phyloP scores from a whole-genome alignment of 2,888 invertebrate genomes.

The Proisotoma minuta region DNA sequence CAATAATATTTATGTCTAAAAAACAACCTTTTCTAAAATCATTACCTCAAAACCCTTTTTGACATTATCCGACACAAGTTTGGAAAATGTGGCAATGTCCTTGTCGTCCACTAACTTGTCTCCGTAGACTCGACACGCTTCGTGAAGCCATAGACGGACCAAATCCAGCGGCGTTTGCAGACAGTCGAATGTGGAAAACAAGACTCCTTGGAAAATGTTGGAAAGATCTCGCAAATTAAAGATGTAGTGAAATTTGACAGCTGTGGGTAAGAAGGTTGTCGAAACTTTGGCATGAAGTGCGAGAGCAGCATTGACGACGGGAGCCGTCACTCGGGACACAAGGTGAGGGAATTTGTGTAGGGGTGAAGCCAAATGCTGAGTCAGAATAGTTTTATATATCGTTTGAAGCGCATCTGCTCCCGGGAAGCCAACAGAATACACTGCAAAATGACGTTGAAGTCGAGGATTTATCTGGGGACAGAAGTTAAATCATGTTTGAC shows the following conservation, averaged over 20 bases:
- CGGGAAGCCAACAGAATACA: conserved; percentile 84
- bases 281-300: conserved; percentile 79
- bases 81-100: conserved; percentile 83
- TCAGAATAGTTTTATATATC: conserved; percentile 83
- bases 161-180: conserved; percentile 73
- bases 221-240: conserved; percentile 93
- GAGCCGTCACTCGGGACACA: conserved; percentile 65
- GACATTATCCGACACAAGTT: conserved; percentile 80
- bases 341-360: conserved; percentile 71
- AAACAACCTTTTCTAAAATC: background rate
- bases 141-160: conserved; percentile 87
- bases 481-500: background rate
- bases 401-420: conserved; percentile 75
- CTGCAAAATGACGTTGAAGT: conserved; percentile 82
- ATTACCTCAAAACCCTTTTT: conserved; percentile 87
- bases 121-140: conserved; percentile 86
- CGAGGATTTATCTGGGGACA: conserved; percentile 71
- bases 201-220: conserved; percentile 82
- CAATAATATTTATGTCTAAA: background rate
- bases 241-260: conserved; percentile 93
- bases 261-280: conserved; percentile 87
- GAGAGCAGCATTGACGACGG: conserved; percentile 75
- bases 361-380: conserved; percentile 76
- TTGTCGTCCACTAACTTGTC: conserved; percentile 89
- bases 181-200: conserved; percentile 86